A percentile compares a stretch with the other conserved stretches of the same genome.
Evolutionary conservation across 2,113 vertebrate species (phyloP).

Genomic region (Dromiciops gliroides): DNA sequence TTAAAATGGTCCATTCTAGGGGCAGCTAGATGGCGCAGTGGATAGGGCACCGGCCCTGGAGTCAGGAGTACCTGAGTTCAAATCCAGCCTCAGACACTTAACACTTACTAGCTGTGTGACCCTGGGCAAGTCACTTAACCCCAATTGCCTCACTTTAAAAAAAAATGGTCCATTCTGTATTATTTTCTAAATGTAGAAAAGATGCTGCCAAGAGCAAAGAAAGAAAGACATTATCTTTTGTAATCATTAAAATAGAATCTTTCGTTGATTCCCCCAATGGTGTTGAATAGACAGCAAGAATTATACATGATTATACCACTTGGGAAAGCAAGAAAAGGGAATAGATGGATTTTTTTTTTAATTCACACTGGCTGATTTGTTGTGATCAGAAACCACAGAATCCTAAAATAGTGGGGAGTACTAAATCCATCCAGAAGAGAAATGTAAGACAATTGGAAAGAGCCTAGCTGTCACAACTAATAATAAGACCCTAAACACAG

Average conservation of each 20-base stretch:
- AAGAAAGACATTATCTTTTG: slow-evolving; percentile 55
- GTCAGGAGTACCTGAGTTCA: too few species aligned
- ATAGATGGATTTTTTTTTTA: slow-evolving; percentile 67
- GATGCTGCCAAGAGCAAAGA: slow-evolving; percentile 65
- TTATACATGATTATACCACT: slow-evolving; percentile 64
- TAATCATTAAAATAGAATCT: slow-evolving; percentile 64
- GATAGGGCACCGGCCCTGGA: too few species aligned
- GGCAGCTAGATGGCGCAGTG: too few species aligned
- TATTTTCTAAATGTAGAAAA: slow-evolving; percentile 66
- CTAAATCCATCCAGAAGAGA: background rate
- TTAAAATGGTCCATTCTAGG: slow-evolving; percentile 52
- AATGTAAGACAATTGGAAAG: slow-evolving; percentile 39
- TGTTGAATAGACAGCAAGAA: slow-evolving; percentile 60
- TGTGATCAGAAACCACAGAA: slow-evolving; percentile 65
- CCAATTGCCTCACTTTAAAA: too few species aligned
- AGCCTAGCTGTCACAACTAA: background rate
- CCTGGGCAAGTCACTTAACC: too few species aligned
- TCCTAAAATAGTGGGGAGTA: slow-evolving; percentile 36
- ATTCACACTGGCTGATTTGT: slow-evolving; percentile 60
- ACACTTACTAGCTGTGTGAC: too few species aligned
- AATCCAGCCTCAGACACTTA: too few species aligned
- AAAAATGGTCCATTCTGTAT: slow-evolving; percentile 52
- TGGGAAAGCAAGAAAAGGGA: slow-evolving; percentile 63
- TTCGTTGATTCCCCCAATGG: slow-evolving; percentile 49
- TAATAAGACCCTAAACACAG: background rate